These are phyloP conservation scores for Tympanoctomys barrerae DNA, from an alignment of 2,797 vertebrate species.

Conservation along the genomic window DNA sequence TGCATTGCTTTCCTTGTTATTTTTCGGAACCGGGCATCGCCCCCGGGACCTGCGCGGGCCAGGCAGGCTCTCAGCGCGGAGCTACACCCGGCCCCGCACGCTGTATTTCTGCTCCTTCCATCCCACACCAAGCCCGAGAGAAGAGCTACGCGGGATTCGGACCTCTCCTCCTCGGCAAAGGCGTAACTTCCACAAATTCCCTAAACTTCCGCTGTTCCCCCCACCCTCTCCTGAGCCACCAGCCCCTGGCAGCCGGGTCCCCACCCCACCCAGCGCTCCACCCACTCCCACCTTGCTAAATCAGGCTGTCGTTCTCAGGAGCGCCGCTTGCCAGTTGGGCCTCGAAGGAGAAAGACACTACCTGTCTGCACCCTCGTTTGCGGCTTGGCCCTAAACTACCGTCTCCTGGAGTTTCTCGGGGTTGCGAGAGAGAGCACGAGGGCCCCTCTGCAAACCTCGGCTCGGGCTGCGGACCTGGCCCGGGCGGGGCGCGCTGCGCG, in stretches of 20 bases:
- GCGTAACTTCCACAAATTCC: not conserved
- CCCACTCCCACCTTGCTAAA: not conserved
- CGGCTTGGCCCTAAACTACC: not conserved
- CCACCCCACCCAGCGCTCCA: not conserved
- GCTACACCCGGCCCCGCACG: no score
- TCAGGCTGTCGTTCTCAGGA: not conserved
- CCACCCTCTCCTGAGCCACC: no score
- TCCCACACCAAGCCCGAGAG: not conserved
- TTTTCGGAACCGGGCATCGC: no score
- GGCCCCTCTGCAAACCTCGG: not conserved
- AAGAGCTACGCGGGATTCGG: not conserved
- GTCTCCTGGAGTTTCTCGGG: not conserved
- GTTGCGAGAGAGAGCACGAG: not conserved
- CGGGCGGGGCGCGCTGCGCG: not conserved
- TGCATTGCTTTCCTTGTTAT: no score
- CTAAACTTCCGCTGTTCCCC: not conserved
- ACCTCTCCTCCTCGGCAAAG: not conserved
- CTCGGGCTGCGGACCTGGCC: not conserved
- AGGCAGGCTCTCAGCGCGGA: no score
- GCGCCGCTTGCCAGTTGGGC: not conserved
- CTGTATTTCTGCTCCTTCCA: not conserved
- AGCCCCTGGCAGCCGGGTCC: accelerated
- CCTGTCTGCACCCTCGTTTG: not conserved
- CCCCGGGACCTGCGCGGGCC: no score
- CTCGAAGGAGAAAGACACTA: not conserved